Percentiles rank a stretch among this genome's conserved stretches.
These are phyloP conservation scores for Philopedon plagiatum DNA, from an alignment of 2,888 invertebrate genomes.

Conservation along the genomic window DNA sequence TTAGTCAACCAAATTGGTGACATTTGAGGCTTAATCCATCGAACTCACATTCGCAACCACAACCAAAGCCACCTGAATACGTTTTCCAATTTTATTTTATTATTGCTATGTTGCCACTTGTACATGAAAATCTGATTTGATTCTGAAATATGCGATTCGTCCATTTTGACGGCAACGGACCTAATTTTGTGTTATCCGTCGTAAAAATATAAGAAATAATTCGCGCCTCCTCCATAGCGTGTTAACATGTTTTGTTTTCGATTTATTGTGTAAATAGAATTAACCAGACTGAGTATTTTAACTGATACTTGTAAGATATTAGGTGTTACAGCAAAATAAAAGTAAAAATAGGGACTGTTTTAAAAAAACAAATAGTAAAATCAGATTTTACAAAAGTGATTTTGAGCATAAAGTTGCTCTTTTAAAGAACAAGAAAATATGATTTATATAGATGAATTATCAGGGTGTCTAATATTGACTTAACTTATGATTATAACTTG, in stretches of 20 bases:
- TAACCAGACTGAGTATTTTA: conserved; percentile 63
- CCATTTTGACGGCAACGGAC: neutral
- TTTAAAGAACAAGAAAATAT: no score
- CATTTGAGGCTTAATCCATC: no score
- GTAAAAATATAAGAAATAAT: conserved; percentile 7
- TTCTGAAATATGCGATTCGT: no score
- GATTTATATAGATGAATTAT: no score
- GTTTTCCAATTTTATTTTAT: no score
- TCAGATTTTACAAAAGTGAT: neutral
- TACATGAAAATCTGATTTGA: no score
- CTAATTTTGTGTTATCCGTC: neutral
- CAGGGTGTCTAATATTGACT: no score
- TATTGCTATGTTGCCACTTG: no score
- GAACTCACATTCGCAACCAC: no score
- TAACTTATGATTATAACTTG: no score
- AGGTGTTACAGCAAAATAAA: conserved; percentile 35
- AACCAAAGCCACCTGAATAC: no score
- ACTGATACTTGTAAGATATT: conserved; percentile 49
- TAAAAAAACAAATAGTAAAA: neutral
- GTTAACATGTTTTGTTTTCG: conserved; percentile 16
- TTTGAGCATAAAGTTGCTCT: neutral
- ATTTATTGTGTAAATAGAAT: conserved; percentile 54
- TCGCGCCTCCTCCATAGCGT: conserved; percentile 9
- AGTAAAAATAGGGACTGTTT: neutral
- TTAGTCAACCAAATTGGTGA: no score